Conservation (phyloP, 2,888 invertebrate species). For the Phytoseiulus persimilis region DNA sequence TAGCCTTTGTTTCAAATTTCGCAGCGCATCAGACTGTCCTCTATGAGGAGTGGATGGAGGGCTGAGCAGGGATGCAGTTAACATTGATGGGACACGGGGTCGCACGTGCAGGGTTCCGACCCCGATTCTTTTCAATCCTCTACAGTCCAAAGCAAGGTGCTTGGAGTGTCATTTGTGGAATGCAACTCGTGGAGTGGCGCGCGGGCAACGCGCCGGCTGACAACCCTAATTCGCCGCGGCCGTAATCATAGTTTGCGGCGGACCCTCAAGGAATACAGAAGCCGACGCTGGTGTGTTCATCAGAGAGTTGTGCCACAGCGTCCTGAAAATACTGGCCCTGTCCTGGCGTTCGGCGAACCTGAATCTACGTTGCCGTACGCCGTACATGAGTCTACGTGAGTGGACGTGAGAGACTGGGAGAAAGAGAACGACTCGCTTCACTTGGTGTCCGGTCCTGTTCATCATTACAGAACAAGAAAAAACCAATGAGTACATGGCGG, state of each 20-base stretch:
- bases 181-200: no score
- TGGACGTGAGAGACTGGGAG: not conserved
- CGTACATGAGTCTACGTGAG: not conserved
- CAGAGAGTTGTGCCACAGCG: not conserved
- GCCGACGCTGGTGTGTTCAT: no score
- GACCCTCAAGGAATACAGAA: no score
- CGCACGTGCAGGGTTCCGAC: not conserved
- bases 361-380: no score
- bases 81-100: not conserved
- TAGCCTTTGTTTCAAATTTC: not conserved
- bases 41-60: not conserved
- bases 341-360: no score
- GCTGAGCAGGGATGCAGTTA: not conserved
- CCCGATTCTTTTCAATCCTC: not conserved
- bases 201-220: no score
- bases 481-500: not conserved
- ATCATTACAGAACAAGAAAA: slow-evolving; percentile 5
- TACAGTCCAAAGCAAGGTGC: no score
- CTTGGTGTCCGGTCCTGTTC: not conserved
- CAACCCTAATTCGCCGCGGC: no score
- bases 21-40: not conserved
- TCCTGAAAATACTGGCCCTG: no score
- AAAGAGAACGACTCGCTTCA: not conserved
- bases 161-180: no score
- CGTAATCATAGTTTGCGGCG: no score